These are phyloP conservation scores for Threskiornis aethiopicus DNA, from an alignment of 2,797 vertebrate species.

Conservation along the genomic window DNA sequence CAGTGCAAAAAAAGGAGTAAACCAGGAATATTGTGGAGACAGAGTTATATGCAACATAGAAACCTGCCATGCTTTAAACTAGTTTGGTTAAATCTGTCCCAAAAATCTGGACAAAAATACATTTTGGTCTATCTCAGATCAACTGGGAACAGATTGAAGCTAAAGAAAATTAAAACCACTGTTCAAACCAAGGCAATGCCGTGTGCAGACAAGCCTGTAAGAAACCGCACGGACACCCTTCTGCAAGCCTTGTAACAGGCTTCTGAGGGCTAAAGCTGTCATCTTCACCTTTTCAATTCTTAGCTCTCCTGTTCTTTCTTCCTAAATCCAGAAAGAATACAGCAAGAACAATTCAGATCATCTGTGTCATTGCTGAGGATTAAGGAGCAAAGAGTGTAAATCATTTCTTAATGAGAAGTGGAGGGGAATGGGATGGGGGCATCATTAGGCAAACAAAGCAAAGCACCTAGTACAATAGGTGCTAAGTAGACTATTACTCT, in stretches of 20 bases:
- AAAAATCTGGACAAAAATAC: neutral
- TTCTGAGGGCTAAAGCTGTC: neutral
- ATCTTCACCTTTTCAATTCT: neutral
- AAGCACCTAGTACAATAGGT: neutral
- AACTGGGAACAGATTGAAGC: neutral
- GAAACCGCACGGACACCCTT: neutral
- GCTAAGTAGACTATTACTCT: neutral
- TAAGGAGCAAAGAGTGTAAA: neutral
- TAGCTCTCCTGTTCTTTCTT: neutral
- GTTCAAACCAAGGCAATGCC: neutral
- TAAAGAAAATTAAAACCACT: neutral
- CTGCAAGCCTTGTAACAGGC: neutral
- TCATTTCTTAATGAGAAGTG: neutral
- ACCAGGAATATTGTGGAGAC: neutral
- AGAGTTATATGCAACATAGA: neutral
- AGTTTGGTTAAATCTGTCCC: neutral
- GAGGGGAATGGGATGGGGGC: neutral
- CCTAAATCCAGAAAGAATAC: neutral
- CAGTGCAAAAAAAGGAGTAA: neutral
- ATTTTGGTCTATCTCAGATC: neutral
- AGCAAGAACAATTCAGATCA: neutral
- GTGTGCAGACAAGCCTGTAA: neutral
- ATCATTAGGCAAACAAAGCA: constrained; percentile 18
- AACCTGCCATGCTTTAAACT: neutral
- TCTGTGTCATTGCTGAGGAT: neutral